These are phyloP conservation scores for Hypsibius dujardini DNA, from an alignment of 1,140 invertebrate genomes.

Conservation along the genomic window DNA sequence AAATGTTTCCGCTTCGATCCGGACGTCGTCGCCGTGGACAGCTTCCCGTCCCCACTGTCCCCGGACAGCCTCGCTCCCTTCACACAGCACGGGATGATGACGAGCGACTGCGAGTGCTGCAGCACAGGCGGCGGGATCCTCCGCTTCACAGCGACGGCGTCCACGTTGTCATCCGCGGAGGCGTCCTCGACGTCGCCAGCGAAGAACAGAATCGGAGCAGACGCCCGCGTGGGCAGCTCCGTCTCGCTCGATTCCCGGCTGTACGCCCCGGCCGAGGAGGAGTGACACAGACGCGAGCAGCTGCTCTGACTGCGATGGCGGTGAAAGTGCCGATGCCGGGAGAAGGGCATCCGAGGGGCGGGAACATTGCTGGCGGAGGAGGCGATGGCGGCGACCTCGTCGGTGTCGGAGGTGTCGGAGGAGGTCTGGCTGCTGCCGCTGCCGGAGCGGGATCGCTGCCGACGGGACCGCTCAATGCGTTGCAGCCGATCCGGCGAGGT, in stretches of 20 bases:
- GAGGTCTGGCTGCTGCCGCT: slow-evolving; percentile 13
- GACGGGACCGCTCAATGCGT: neutral
- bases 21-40: neutral
- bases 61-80: too few relatives aligned
- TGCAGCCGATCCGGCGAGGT: neutral
- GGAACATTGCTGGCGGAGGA: neutral
- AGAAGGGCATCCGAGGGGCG: neutral
- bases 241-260: slow-evolving; percentile 13
- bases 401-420: slow-evolving; percentile 13
- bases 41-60: neutral
- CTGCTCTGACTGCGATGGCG: neutral
- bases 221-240: neutral
- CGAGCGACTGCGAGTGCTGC: slow-evolving; percentile 11
- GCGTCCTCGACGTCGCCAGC: neutral
- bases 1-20: neutral
- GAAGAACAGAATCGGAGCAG: neutral
- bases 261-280: neutral
- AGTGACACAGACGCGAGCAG: neutral
- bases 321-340: slow-evolving; percentile 1
- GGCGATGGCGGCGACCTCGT: neutral
- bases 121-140: neutral
- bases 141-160: neutral
- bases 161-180: neutral
- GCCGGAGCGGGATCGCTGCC: neutral
- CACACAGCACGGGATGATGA: neutral